Percentiles rank a stretch among this genome's conserved stretches.
Conservation (phyloP, 2,113 vertebrate species). For the Rattus rattus region DNA sequence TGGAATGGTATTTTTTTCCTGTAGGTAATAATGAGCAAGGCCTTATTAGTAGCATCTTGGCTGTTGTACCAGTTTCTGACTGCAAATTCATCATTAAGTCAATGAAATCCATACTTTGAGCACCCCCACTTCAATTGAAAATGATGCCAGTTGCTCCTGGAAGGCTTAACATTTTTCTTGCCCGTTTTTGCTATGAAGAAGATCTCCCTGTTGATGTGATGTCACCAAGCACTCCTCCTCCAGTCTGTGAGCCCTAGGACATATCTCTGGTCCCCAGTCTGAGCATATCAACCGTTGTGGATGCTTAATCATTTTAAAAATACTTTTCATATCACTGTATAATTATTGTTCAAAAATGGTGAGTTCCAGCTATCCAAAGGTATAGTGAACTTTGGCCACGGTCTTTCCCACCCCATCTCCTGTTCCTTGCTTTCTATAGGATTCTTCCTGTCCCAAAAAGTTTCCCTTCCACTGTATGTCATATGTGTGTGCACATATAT, state of each 20-base stretch:
- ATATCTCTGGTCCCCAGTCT: neutral
- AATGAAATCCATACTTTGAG: neutral
- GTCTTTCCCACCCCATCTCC: neutral
- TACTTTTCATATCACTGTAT: neutral
- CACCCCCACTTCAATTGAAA: neutral
- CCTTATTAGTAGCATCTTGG: neutral
- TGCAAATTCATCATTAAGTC: neutral
- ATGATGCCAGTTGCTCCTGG: neutral
- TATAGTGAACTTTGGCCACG: neutral
- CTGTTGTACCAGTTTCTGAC: neutral
- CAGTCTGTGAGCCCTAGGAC: accelerated
- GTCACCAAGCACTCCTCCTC: accelerated
- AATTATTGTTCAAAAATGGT: neutral
- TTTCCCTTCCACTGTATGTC: neutral
- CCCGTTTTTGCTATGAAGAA: neutral
- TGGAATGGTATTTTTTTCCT: neutral
- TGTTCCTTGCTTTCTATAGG: neutral
- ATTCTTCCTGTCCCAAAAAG: neutral
- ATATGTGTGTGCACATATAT: neutral
- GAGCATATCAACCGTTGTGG: neutral
- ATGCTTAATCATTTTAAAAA: neutral
- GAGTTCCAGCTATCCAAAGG: neutral
- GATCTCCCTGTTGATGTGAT: neutral
- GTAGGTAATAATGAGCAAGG: neutral
- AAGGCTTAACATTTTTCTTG: neutral